A percentile compares a stretch with the other conserved stretches of the same genome.
Conservation (phyloP, 2,113 vertebrate species). For the Salvelinus sp. region DNA sequence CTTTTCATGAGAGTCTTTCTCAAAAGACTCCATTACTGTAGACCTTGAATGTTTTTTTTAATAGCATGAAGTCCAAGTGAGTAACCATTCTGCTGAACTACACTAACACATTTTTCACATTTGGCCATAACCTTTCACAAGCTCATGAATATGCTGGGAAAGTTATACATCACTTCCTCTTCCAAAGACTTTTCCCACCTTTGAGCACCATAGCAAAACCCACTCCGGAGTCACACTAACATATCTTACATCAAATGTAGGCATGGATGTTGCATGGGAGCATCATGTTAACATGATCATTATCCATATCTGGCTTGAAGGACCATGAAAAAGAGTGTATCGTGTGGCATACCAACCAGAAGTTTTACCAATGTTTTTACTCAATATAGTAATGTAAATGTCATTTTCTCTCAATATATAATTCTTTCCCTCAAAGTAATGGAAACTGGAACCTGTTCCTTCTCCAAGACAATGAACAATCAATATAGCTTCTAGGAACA, state of each 20-base stretch:
- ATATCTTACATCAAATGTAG: no score
- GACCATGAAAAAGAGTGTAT: neutral
- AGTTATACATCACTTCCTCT: no score
- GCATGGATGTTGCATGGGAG: no score
- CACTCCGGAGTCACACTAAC: no score
- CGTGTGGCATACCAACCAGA: neutral
- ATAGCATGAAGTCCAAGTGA: neutral
- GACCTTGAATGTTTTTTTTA: neutral
- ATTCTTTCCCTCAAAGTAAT: neutral
- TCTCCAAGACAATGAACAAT: constrained; percentile 8
- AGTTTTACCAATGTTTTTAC: neutral
- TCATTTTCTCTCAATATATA: neutral
- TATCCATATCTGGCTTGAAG: no score
- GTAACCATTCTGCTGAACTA: neutral
- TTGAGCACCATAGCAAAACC: no score
- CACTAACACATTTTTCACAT: neutral
- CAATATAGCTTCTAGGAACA: constrained; percentile 8
- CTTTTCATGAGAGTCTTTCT: neutral
- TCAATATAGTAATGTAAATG: neutral
- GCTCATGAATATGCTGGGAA: neutral
- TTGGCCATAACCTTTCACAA: neutral
- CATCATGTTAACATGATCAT: no score
- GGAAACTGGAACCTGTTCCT: neutral
- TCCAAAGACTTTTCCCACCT: no score
- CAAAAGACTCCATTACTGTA: neutral